These are phyloP conservation scores for Anhinga rufa DNA, from an alignment of 2,113 vertebrate species.

Conservation along the genomic window DNA sequence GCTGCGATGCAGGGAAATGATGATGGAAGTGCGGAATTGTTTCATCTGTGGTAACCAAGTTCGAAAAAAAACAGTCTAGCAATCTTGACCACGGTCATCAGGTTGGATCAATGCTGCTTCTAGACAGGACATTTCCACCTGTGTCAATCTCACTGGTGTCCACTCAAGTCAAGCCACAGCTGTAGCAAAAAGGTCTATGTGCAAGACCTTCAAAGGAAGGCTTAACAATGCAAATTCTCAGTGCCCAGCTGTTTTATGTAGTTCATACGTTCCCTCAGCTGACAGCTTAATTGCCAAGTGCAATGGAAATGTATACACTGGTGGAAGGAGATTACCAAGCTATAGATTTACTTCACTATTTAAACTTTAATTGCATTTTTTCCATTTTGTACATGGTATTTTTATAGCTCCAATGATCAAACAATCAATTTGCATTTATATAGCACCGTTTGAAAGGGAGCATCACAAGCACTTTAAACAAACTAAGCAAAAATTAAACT, in stretches of 20 bases:
- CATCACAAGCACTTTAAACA: neutral
- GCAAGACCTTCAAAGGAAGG: conserved; percentile 1
- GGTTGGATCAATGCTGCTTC: neutral
- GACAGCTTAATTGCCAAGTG: conserved; percentile 47
- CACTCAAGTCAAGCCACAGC: neutral
- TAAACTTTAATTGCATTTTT: conserved; percentile 10
- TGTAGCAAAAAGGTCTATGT: neutral
- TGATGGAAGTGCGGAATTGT: neutral
- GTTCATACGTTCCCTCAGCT: conserved; percentile 8
- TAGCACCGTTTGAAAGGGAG: neutral
- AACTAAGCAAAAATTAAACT: conserved; percentile 27
- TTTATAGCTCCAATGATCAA: conserved; percentile 22
- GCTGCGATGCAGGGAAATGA: neutral
- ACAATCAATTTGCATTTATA: conserved; percentile 31
- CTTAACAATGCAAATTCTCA: neutral
- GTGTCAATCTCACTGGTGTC: neutral
- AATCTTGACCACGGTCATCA: neutral
- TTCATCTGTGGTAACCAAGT: neutral
- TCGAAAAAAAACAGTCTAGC: neutral
- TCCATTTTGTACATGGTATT: neutral
- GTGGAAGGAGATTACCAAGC: conserved; percentile 1
- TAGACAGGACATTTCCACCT: neutral
- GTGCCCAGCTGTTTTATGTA: neutral
- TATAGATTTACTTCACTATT: neutral
- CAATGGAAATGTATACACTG: neutral